Evolutionary conservation across 1,140 invertebrate species (phyloP).

Genomic region (Drosophila mayri): DNA sequence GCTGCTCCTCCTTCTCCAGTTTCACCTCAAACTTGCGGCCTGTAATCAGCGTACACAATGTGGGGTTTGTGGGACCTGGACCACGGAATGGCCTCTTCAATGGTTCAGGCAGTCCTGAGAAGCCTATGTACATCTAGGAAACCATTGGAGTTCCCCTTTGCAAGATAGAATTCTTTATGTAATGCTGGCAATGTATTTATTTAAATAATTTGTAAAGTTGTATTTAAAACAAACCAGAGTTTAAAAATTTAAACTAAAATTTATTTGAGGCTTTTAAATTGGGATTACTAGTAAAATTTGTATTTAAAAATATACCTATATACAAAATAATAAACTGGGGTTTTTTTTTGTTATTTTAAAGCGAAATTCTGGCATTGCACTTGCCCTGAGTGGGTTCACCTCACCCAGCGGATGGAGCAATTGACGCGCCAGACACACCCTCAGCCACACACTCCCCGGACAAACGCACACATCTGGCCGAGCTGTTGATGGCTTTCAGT

Average conservation of each 20-base stretch:
- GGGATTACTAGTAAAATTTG: no score
- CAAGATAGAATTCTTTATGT: neutral
- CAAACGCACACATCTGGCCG: slow-evolving; percentile 21
- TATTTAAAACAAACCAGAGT: no score
- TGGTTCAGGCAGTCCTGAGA: neutral
- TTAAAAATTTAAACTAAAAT: no score
- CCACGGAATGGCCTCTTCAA: neutral
- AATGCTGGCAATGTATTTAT: no score
- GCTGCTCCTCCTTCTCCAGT: neutral
- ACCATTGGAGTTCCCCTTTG: no score
- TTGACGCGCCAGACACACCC: slow-evolving; percentile 42
- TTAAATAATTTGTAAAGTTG: no score
- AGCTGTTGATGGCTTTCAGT: slow-evolving; percentile 43
- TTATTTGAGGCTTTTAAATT: no score
- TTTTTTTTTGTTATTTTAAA: slow-evolving; percentile 7
- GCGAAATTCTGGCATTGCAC: slow-evolving; percentile 6
- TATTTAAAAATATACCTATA: no score
- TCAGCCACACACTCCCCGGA: neutral
- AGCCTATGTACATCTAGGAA: neutral
- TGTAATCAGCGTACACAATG: slow-evolving; percentile 57
- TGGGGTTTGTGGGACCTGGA: neutral
- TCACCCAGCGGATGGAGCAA: slow-evolving; percentile 11
- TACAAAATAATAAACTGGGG: no score
- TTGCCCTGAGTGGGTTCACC: neutral
- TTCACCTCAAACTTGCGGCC: slow-evolving; percentile 30